Conservation (phyloP, 2,113 vertebrate species). For the Oncorhynchus clarkii region DNA sequence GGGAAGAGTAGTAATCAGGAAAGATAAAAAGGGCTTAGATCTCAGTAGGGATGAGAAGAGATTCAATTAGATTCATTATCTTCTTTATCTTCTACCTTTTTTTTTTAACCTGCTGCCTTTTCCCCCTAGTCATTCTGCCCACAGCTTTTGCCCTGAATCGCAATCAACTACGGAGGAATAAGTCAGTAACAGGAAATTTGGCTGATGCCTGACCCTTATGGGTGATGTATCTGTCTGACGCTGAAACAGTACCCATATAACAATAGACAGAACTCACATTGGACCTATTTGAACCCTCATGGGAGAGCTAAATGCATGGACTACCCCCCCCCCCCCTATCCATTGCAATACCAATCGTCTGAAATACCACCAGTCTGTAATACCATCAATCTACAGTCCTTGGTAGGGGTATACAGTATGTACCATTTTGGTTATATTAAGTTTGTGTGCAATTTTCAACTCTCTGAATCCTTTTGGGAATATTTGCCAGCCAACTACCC, state of each 20-base stretch:
- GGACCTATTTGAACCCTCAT: conserved; percentile 14
- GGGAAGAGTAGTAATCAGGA: conserved; percentile 6
- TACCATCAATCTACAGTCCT: too few relatives aligned
- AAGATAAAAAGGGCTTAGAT: conserved; percentile 36
- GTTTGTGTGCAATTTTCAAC: too few relatives aligned
- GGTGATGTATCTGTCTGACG: conserved; percentile 48
- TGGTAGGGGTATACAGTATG: too few relatives aligned
- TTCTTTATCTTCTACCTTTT: conserved; percentile 66
- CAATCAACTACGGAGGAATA: conserved; percentile 60
- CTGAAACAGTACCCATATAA: conserved; percentile 48
- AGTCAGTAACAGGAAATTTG: conserved; percentile 63
- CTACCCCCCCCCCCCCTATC: conserved; percentile 1
- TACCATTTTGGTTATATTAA: too few relatives aligned
- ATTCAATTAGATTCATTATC: conserved; percentile 48
- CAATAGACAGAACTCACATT: conserved; percentile 27
- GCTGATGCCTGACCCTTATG: conserved; percentile 55
- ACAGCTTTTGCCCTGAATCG: conserved; percentile 51
- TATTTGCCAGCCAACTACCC: too few relatives aligned
- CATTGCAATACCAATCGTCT: background rate
- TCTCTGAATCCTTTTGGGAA: too few relatives aligned
- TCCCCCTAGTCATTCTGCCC: conserved; percentile 62
- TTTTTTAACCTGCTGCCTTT: conserved; percentile 67
- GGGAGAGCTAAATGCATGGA: background rate
- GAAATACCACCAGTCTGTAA: too few relatives aligned
- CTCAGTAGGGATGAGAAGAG: conserved; percentile 14